Base-by-base conservation (phyloP, 1,140 invertebrate genomes). In the Charaxes varanes region DNA sequence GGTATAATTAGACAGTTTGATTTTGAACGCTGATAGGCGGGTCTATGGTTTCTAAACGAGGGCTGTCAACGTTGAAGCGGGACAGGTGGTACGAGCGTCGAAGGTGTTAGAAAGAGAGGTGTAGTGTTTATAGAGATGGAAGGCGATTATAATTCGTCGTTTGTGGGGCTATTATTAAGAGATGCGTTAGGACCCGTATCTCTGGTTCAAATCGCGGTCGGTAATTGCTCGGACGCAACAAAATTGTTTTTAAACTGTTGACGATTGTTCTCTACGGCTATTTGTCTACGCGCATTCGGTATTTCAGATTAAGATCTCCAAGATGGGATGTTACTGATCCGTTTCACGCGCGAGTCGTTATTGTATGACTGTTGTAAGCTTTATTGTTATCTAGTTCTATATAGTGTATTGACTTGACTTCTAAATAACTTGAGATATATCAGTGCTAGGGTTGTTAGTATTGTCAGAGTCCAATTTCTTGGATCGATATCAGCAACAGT, bases 1-100 rank as follows among this genome's bases (percentile, higher is more conserved):
- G 78, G 73, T 80, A 76, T 78, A 82, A 82, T 82, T 82, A 82
- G 73, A 67, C 61, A 63, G 70, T 72, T 77, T 68, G 73, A 78
- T 78, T 73, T 68, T 49, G 51, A 68, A 69, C 41, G 62, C 49
- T 58, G 74, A 79, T 79, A 79, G 43, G 62, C 48, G 53, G 40
- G 41, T 34, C 41, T 49, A 62, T 53, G 64, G 66, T 63, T 71
- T 68, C 54, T 53, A 53, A 70, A 61, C 58, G 62, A 62, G 59
- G 45, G 55, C 63, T 70, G 73, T 74, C 73, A 78, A 73, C 62
- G 46, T 41, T 51, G 50, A 58, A 71, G 23, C 45, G 60, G 34
- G 58, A 69, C n/a, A n/a, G 35, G 46, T 13, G 18, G 35, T 42
- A 57, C 36, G 10, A 11, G 14, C 46, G 30, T 17, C 30, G 6